Conservation (phyloP, 1,140 invertebrate genomes). For the Zaprionus gabonicus region DNA sequence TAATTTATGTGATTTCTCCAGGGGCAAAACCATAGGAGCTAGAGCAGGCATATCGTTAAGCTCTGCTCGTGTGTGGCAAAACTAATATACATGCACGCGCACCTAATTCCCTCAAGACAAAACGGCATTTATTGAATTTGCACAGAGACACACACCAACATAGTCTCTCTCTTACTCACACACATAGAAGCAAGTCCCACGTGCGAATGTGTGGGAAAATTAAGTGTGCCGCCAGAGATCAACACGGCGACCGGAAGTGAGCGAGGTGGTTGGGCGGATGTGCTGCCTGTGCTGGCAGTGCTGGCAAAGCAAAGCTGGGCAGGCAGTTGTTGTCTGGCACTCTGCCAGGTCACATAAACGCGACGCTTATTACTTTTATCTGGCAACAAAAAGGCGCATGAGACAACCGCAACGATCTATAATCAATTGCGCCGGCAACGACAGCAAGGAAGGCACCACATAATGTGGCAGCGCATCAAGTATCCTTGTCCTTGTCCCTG, state of each 20-base stretch:
- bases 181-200: conserved; percentile 16
- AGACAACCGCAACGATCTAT: conserved; percentile 63
- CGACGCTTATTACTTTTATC: conserved; percentile 78
- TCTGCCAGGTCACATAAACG: conserved; percentile 56
- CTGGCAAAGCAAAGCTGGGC: conserved; percentile 1
- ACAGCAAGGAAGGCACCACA: conserved; percentile 18
- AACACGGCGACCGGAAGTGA: conserved; percentile 32
- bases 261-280: conserved; percentile 1
- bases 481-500: conserved; percentile 37
- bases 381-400: conserved; percentile 56
- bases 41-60: conserved; percentile 10
- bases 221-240: conserved; percentile 45
- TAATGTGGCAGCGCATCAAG: conserved; percentile 29
- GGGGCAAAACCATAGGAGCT: background rate
- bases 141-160: conserved; percentile 9
- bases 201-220: conserved; percentile 43
- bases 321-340: conserved; percentile 16
- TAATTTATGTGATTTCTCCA: conserved; percentile 60
- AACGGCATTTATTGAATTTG: conserved; percentile 63
- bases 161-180: background rate
- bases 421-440: conserved; percentile 64
- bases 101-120: conserved; percentile 74
- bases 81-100: conserved; percentile 62
- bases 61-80: conserved; percentile 37
- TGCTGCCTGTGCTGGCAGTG: background rate